Evolutionary conservation across 2,888 invertebrate species (phyloP), one percentile per base, ranked within the genome.

Genomic region (Bombyx huttoni): DNA sequence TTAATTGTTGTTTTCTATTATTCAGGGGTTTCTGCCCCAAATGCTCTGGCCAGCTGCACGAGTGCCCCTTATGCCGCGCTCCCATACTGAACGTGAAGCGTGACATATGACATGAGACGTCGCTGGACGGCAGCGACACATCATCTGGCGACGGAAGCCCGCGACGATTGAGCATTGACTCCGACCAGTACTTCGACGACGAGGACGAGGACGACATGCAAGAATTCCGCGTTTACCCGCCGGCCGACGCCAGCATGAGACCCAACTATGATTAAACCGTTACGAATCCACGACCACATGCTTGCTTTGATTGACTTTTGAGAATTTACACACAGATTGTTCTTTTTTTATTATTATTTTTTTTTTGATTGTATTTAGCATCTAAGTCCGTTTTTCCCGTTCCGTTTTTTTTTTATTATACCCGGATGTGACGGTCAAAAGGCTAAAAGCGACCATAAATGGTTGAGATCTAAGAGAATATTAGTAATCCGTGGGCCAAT

Each of bases 11-110:
- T 13, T 7, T 13, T 46, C 0, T 47, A 13, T 13, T n/a, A 69
- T 84, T 91, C 96, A 81, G 84, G 34, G 97, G 96, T 46, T 96
- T 97, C 83, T 98, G 98, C 85, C 89, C 90, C 49, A 84, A 90
- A 12, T 96, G 96, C 87, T 92, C 94, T 12, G 89, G 92, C 53
- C 94, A 94, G 73, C 75, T 98, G 61, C 91, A 91, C 59, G 93
- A 92, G 62, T 98, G 98, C 78, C 98, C 98, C 12, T 92, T 97
- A 91, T 98, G 98, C 81, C 91, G 97, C 14, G 75, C 77, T 7
- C 58, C 57, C 7, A 81, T 83, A 34, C 3, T 69, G 55, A 68
- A 66, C 52, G 63, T 81, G 8, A 63, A 65, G 0, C 54, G 60
- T 3, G 74, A 54, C 35, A 59, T 68, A 55, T 77, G 76, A 78